Base-by-base conservation (phyloP, 2,888 invertebrate genomes). In the Polydrusus tereticollis region DNA sequence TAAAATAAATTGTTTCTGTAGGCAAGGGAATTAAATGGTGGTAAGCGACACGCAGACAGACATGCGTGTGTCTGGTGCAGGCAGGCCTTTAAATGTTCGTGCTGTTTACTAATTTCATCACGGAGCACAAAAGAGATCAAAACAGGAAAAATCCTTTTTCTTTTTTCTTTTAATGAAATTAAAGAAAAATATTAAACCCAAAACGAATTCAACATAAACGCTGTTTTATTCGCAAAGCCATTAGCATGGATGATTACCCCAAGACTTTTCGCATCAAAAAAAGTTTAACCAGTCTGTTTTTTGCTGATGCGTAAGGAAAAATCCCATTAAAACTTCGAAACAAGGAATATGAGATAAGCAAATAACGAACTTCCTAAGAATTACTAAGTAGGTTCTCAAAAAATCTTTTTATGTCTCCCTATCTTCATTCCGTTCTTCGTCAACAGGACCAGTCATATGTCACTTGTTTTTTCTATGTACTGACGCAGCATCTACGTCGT, bases 291-390 rank as follows among this genome's bases (percentile, higher is more conserved):
- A 65, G 65, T 21, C 65, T 59, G 47, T 58, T 66, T 72, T 72
- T 66, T 72, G 55, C 55, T 52, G 71, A 65, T 60, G 66, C 66
- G 55, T 62, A 45, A 62, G 45, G 66, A 72, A 72, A 71, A 72
- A 72, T 66, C 66, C 66, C 71, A 72, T 72, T 72, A 72, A 72
- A 72, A 72, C 60, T 72, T 72, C 36, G 57, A 52, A 72, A 72
- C 71, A 66, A 72, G 71, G 71, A 57, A 66, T 72, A 66, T 57
- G 57, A 66, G 66, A 72, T 66, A 72, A 72, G 66, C 71, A 72
- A 72, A 72, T 66, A 72, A 72, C 62, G 66, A 72, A 72, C 60
- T 72, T 72, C 62, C 62, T 55, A 45, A 38, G 62, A 66, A 66
- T 60, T 45, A 64, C 66, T 67, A 67, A 72, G 66, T 62, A 66